These are phyloP conservation scores for Camponotus pennsylvanicus DNA, from an alignment of 1,140 invertebrate genomes.

Conservation along the genomic window DNA sequence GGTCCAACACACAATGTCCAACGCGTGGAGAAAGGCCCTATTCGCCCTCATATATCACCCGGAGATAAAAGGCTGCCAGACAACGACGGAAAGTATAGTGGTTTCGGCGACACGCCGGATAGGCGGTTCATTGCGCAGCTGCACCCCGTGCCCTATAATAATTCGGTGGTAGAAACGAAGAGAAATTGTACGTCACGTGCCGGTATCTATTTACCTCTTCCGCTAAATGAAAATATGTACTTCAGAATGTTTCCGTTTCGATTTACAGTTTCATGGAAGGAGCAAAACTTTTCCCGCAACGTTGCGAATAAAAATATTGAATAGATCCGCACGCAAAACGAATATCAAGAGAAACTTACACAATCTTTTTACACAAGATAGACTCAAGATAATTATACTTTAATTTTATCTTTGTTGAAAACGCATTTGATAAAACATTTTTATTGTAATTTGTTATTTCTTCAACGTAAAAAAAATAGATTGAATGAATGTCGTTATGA, in stretches of 20 bases:
- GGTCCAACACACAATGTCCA: constrained; percentile 12
- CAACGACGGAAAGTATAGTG: constrained; percentile 72
- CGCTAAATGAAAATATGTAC: constrained; percentile 42
- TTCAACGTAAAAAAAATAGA: not conserved
- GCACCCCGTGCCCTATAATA: constrained; percentile 53
- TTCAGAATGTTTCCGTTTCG: not conserved
- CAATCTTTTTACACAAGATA: not conserved
- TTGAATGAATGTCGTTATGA: constrained; percentile 2
- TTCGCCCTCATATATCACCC: constrained; percentile 71
- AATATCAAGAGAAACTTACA: not conserved
- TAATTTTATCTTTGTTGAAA: not conserved
- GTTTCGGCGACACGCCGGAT: constrained; percentile 71
- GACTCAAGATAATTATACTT: not conserved
- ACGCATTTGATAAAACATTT: not conserved
- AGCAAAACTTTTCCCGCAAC: not conserved
- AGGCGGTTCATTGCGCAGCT: constrained; percentile 61
- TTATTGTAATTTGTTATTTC: not conserved
- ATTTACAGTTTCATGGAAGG: not conserved
- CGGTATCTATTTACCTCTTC: constrained; percentile 43
- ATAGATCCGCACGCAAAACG: too few species aligned
- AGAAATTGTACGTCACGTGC: constrained; percentile 57
- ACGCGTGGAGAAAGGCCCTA: constrained; percentile 49
- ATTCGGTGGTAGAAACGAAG: constrained; percentile 56
- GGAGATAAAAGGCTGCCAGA: constrained; percentile 74
- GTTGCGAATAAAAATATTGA: too few species aligned